Conservation (phyloP, 2,797 vertebrate genomes). For the Meriones psammophilus region DNA sequence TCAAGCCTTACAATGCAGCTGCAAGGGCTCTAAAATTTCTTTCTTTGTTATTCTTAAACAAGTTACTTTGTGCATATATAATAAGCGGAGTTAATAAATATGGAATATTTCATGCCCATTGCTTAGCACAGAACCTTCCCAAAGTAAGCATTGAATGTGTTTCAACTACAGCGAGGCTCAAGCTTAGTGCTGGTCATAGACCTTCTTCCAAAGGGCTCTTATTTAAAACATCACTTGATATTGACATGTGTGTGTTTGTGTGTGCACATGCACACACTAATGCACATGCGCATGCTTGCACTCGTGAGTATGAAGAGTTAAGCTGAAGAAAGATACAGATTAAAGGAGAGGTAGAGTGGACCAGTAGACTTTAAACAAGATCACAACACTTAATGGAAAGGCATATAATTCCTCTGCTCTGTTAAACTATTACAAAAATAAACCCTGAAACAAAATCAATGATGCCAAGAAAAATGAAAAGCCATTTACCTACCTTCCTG, state of each 20-base stretch:
- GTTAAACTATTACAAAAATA: slow-evolving; percentile 11
- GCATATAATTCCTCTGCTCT: not conserved
- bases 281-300: too few species aligned
- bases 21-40: not conserved
- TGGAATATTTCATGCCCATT: not conserved
- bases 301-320: not conserved
- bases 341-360: not conserved
- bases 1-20: not conserved
- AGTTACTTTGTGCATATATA: not conserved
- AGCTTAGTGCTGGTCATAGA: not conserved
- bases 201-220: not conserved
- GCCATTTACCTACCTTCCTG: not conserved
- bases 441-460: slow-evolving; percentile 27
- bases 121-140: not conserved
- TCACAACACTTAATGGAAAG: not conserved
- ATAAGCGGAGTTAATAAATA: not conserved
- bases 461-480: slow-evolving; percentile 33
- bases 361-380: not conserved
- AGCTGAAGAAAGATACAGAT: not conserved
- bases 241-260: not conserved
- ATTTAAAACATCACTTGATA: slow-evolving; percentile 15
- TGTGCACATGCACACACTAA: too few species aligned
- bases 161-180: not conserved
- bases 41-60: not conserved
- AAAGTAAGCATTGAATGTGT: not conserved